Conservation (phyloP, 2,113 vertebrate species). For the Paraplagusia blochii region DNA sequence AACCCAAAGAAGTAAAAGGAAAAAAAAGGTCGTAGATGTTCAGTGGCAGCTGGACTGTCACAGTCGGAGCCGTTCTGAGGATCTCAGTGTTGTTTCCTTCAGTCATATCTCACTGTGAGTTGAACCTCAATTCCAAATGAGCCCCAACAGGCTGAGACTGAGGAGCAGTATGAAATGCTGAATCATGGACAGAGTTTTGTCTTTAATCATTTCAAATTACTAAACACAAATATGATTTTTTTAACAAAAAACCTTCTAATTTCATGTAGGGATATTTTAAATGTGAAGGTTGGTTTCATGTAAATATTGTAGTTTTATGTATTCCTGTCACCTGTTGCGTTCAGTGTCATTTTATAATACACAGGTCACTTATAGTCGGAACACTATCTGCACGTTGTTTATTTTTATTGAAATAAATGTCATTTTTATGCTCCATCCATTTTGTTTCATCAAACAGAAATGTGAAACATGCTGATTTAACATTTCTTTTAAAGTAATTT, state of each 20-base stretch:
- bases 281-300: conserved; percentile 4
- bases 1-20: conserved; percentile 53
- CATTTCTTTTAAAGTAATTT: too few species aligned
- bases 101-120: conserved; percentile 1
- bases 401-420: too few species aligned
- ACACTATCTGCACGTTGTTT: neutral
- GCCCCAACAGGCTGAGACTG: neutral
- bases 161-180: neutral
- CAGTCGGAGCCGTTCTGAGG: neutral
- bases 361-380: neutral
- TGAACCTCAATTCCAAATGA: conserved; percentile 1
- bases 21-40: too few species aligned
- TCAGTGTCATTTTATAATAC: conserved; percentile 1
- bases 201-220: neutral
- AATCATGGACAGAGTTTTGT: neutral
- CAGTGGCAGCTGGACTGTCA: conserved; percentile 22
- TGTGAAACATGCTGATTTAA: too few species aligned
- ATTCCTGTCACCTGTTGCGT: conserved; percentile 9
- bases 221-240: conserved; percentile 10
- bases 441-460: too few species aligned
- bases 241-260: conserved; percentile 8
- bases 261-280: neutral
- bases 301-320: conserved; percentile 19
- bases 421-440: too few species aligned
- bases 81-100: neutral